Conservation (phyloP, 2,113 vertebrate genomes). For the Tilapia sparmanii region DNA sequence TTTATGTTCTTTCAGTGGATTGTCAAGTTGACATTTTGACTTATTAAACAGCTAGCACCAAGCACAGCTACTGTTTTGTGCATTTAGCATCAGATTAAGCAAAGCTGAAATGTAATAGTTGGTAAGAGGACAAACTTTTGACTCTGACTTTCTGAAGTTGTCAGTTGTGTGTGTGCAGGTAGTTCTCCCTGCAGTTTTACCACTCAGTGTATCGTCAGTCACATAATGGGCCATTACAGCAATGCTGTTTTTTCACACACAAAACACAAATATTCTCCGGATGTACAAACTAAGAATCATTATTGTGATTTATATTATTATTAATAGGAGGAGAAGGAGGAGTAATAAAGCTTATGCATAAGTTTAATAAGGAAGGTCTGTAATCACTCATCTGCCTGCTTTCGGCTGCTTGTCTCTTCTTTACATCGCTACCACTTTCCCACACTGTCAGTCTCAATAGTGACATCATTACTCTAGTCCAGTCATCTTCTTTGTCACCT, state of each 20-base stretch:
- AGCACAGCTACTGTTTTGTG: not conserved
- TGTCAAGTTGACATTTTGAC: not conserved
- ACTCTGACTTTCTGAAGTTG: not conserved
- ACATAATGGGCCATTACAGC: not conserved
- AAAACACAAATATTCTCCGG: not conserved
- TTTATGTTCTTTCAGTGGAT: not conserved
- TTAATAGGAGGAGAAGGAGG: not conserved
- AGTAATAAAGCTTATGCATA: not conserved
- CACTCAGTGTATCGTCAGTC: not conserved
- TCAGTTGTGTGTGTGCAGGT: not conserved
- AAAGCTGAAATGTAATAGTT: not conserved
- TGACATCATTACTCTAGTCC: not conserved
- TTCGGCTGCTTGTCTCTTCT: not conserved
- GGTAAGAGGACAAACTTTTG: not conserved
- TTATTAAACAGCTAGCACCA: not conserved
- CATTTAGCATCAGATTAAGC: not conserved
- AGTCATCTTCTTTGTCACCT: not conserved
- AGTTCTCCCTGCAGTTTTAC: not conserved
- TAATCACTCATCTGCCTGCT: not conserved
- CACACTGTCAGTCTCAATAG: not conserved
- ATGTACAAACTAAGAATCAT: not conserved
- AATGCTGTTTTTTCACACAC: not conserved
- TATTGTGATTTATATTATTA: not conserved
- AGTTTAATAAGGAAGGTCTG: not conserved
- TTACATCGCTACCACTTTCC: not conserved